Evolutionary conservation across 2,797 vertebrate genomes (phyloP).

Genomic region (Emys orbicularis): DNA sequence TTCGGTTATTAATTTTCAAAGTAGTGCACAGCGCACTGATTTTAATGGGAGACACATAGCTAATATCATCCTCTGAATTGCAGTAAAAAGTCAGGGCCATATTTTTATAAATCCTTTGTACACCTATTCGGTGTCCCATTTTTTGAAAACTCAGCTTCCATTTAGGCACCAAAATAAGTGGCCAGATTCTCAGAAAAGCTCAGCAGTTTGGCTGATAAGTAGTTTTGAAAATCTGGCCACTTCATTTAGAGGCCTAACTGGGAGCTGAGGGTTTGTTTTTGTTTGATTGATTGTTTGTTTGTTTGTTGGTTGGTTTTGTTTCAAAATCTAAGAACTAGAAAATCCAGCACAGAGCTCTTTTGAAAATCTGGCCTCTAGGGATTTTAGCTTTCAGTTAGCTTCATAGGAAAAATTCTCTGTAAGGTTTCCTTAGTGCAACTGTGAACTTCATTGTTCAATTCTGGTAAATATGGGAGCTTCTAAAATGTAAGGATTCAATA

Average conservation of each 20-base stretch:
- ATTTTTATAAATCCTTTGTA: background rate
- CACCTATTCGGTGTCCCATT: accelerated
- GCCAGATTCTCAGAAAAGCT: background rate
- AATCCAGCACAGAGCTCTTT: background rate
- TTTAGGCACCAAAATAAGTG: background rate
- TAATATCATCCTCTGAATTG: background rate
- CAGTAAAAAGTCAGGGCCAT: background rate
- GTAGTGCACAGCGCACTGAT: accelerated
- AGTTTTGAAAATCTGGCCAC: background rate
- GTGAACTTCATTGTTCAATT: background rate
- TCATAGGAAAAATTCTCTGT: background rate
- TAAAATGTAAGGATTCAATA: background rate
- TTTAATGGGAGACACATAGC: background rate
- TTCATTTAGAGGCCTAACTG: background rate
- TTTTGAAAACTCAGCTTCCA: background rate
- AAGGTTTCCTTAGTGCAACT: background rate
- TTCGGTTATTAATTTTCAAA: background rate
- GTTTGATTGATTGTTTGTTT: background rate
- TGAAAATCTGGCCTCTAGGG: background rate
- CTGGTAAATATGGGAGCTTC: background rate
- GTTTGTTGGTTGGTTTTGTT: background rate
- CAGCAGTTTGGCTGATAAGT: background rate
- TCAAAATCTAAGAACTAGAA: background rate
- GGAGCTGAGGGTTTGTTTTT: background rate
- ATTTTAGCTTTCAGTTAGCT: background rate